Evolutionary conservation across 2,888 invertebrate species (phyloP), one percentile per base, ranked within the genome.

Genomic region (Nephrocerus scutellatus): DNA sequence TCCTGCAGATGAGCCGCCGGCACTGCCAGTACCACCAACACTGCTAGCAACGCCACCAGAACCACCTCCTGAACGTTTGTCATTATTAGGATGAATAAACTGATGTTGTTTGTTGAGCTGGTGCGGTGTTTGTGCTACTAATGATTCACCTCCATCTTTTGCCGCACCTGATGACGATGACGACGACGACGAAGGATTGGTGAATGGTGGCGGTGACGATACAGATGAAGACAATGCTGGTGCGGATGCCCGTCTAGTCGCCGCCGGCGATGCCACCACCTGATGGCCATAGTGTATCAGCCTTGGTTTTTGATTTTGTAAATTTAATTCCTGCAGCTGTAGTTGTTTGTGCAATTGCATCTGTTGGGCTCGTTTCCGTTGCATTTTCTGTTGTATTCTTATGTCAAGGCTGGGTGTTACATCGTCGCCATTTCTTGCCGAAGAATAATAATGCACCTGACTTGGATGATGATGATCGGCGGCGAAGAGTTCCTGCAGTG

Each of bases 331-430:
- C 9, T 50, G 46, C 32, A 56, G 56, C 26, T 48, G 45, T 9
- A 47, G 44, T 21, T 39, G 52, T 24, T 48, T 50, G 34, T 46
- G 37, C 20, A 41, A 49, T 9, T 51, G 50, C 25, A 55, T 53
- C 33, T 44, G 42, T 41, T 63, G 63, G 3, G 59, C 52, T 1
- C 63, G 53, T 42, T 67, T 64, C 26, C 62, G 50, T 15, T 60
- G 54, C 59, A 62, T 59, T 40, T 66, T 62, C 41, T 63, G 62
- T 42, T 65, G 60, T 45, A 55, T 43, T 41, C 57, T 53, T 33
- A 57, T 56, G 28, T 65, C 63, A 39, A 56, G 56, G 44, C 48
- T 39, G 14, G 41, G 31, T 18, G 33, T 24, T 23, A 30, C 41
- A 15, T 8, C 10, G 22, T 23, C 9, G 4, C 30, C n/a, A n/a